Base-by-base conservation (phyloP, 1,140 invertebrate genomes). In the Saccostrea cuccullata region DNA sequence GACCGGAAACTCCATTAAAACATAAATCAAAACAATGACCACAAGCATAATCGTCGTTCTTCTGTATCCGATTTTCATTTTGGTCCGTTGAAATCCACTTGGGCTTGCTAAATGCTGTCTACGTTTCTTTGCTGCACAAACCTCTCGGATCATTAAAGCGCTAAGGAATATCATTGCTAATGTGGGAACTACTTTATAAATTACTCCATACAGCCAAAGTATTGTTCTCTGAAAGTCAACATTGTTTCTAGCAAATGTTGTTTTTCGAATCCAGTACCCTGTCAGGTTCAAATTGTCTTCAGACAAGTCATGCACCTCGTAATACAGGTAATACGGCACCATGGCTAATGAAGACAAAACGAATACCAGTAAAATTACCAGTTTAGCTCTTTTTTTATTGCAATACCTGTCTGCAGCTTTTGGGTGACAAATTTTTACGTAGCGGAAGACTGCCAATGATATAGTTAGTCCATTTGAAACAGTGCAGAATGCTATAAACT, bases 21-120 rank as follows among this genome's bases (percentile, higher is more conserved):
- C 47, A 55, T 84, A 84, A 56, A 84, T 84, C 83, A 84, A 55
- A 84, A 84, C 83, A n/a, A 84, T 84, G 83, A 84, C 6, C 13
- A 84, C 23, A 23, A 84, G 83, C 83, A 84, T 84, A n/a, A 84
- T n/a, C 5, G 36, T 84, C 11, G 83, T 84, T 20, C 83, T 15
- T 30, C 13, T 55, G 26, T 84, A 84, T 20, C 83, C 83, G 12
- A 47, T 40, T 12, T 30, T 55, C 5, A 84, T 84, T 47, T 47
- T 84, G 60, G 60, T 20, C 20, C 20, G n/a, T n/a, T 67, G 60
- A 9, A 47, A 47, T 47, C 23, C 20, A 20, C 11, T 55, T 26
- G 15, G n/a, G 13, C 40, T 56, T 17, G 83, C 11, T 12, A 84
- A 26, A 55, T 84, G 30, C 15, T 84, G 17, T 26, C 55, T 55